Base-by-base conservation (phyloP, 2,113 vertebrate genomes). In the Mesoclemmys tuberculata region DNA sequence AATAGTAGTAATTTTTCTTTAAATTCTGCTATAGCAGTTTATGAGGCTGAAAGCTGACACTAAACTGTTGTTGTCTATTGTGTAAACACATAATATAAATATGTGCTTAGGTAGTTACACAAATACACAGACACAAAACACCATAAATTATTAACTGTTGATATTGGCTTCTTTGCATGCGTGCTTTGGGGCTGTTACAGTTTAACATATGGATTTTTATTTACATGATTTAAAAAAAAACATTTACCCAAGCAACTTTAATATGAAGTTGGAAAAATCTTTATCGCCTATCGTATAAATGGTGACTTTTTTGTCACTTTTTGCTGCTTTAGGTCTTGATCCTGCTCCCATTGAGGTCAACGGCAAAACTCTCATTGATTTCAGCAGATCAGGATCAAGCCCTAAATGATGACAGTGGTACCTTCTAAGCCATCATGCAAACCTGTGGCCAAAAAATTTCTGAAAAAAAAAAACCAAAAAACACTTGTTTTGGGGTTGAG, bases 1-100 rank as follows among this genome's bases (percentile, higher is more conserved):
- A 31, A 35, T 74, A 46, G 35, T 35, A 38, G 12, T 35, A 75
- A 49, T 46, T 56, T 49, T 54, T 95, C 71, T 86, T 81, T 68
- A 77, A 88, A 81, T 35, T 55, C 2, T 44, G 77, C 82, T 94
- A 75, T 81, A 83, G 80, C 90, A 88, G 71, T 95, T 82, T 89
- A 82, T 84, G 85, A 92, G 31, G 52, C 35, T 95, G 44, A 90
- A 93, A 92, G 79, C 94, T 90, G 90, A 56, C 51, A 88, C 78
- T 52, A 52, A 52, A 52, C 5, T 13, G 51, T 52, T 92, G 71
- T 90, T 54, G 46, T 84, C 51, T 87, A 12, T 49, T 90, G 29
- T 64, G 71, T 90, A 93, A 56, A 64, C 48, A 48, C 10, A 49
- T 27, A 77, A 29, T 41, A 61, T 64, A 96, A 91, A 92, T 83